These are phyloP conservation scores for Manis crassicaudata DNA, from an alignment of 2,797 vertebrate species.

Conservation along the genomic window DNA sequence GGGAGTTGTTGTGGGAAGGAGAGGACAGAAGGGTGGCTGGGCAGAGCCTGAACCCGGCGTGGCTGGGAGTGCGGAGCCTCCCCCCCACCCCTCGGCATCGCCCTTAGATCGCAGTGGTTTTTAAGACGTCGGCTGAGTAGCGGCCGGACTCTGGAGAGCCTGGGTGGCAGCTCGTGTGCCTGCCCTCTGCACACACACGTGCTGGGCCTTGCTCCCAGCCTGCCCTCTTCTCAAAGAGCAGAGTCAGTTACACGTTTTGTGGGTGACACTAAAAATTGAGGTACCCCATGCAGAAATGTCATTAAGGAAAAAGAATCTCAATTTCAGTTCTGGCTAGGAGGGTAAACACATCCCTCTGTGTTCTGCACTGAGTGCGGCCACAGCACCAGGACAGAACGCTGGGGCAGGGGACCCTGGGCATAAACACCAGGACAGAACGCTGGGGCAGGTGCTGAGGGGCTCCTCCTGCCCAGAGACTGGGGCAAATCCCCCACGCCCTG, in stretches of 20 bases:
- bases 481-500: background rate
- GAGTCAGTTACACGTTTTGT: background rate
- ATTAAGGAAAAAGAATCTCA: background rate
- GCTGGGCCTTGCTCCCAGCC: background rate
- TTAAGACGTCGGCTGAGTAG: background rate
- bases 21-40: background rate
- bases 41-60: background rate
- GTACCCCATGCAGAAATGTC: background rate
- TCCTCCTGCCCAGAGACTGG: background rate
- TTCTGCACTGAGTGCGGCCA: background rate
- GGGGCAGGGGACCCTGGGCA: constrained; percentile 7
- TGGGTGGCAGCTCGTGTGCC: background rate
- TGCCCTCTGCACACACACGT: background rate
- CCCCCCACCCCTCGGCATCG: background rate
- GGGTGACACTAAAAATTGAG: background rate
- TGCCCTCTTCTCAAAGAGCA: background rate
- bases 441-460: no score
- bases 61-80: background rate
- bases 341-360: background rate
- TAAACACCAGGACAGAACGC: background rate
- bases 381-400: background rate
- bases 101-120: background rate
- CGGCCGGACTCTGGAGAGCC: background rate
- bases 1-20: background rate
- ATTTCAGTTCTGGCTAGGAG: background rate